Evolutionary conservation across 2,888 invertebrate genomes (phyloP).

Genomic region (Cephonodes hylas): DNA sequence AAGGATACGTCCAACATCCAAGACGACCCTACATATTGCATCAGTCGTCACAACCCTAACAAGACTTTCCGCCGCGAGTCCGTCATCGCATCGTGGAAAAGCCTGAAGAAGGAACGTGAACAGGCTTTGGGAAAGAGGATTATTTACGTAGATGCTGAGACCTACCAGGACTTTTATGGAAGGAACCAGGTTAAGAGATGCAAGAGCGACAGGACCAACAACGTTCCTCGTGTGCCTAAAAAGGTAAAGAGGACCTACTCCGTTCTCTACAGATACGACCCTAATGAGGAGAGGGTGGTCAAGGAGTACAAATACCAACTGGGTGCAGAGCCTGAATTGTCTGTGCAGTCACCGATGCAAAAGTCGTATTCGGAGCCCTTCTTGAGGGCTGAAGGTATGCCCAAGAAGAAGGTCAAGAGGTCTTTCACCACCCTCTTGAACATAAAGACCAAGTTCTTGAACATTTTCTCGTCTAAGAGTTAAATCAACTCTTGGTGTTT

Average conservation of each 20-base stretch:
- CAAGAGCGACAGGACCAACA: constrained; percentile 68
- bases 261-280: constrained; percentile 72
- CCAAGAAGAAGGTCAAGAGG: constrained; percentile 74
- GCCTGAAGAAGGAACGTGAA: constrained; percentile 74
- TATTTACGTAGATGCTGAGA: constrained; percentile 69
- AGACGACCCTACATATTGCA: constrained; percentile 64
- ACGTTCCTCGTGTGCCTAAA: constrained; percentile 53
- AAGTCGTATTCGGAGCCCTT: constrained; percentile 71
- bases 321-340: constrained; percentile 45
- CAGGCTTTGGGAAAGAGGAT: constrained; percentile 70
- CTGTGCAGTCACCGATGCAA: constrained; percentile 44
- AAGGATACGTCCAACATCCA: constrained; percentile 75
- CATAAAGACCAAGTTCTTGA: constrained; percentile 73
- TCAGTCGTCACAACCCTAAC: constrained; percentile 77
- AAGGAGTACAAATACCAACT: constrained; percentile 75
- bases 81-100: constrained; percentile 77
- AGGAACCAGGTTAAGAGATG: constrained; percentile 73
- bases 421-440: constrained; percentile 72
- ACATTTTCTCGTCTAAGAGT: constrained; percentile 71
- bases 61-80: constrained; percentile 75
- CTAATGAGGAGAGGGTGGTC: constrained; percentile 69
- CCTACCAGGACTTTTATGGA: constrained; percentile 70
- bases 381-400: constrained; percentile 54
- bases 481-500: constrained; percentile 39
- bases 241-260: constrained; percentile 75